Percentiles rank a stretch among this genome's conserved stretches.
phyloP scores from a whole-genome alignment of 2,797 vertebrate species.

The Heteromormyrus szaboi region DNA sequence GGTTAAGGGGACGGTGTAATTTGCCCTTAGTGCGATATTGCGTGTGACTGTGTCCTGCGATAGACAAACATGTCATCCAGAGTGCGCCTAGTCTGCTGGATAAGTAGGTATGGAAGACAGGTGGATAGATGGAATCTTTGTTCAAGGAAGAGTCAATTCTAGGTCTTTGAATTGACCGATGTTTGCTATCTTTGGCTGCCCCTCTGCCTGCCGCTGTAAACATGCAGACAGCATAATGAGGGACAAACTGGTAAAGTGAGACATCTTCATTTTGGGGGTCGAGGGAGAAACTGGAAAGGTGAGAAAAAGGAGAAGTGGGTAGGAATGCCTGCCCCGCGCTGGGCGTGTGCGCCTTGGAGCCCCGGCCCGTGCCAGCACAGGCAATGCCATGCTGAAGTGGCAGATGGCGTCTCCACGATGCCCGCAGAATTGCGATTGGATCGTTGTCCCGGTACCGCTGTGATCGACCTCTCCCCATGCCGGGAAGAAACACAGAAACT shows the following conservation, averaged over 20 bases:
- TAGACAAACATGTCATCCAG: background rate
- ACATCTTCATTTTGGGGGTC: background rate
- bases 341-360: background rate
- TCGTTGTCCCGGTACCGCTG: slow-evolving; percentile 37
- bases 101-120: background rate
- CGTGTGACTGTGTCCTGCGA: background rate
- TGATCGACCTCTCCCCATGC: slow-evolving; percentile 49
- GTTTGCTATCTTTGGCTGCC: no score
- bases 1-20: background rate
- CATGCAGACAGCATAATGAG: background rate
- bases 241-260: background rate
- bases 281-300: background rate
- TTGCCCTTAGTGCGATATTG: background rate
- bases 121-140: background rate
- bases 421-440: slow-evolving; percentile 48
- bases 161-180: background rate
- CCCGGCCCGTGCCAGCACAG: background rate
- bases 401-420: slow-evolving; percentile 24
- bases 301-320: background rate
- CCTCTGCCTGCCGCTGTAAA: background rate
- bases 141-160: background rate
- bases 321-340: background rate
- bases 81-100: background rate
- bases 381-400: background rate
- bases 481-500: slow-evolving; percentile 43